Conservation (phyloP, 2,888 invertebrate genomes). For the Bhutanitis thaidina region DNA sequence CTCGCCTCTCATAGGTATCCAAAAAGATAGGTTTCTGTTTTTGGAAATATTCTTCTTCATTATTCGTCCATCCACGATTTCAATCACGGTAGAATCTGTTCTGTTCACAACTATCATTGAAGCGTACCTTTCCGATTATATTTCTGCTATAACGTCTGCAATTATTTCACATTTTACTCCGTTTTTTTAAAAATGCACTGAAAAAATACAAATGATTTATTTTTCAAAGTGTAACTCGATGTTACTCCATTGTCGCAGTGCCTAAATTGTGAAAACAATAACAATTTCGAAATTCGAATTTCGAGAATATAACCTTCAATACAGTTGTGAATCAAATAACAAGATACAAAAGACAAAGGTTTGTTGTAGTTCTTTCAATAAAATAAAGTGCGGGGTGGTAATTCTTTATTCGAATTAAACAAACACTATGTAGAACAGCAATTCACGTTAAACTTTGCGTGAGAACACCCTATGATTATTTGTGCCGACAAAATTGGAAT, state of each 20-base stretch:
- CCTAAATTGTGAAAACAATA: no score
- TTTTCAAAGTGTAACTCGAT: no score
- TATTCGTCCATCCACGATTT: conserved; percentile 15
- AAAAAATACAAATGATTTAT: no score
- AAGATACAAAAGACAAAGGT: not conserved
- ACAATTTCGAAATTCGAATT: no score
- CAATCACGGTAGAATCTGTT: conserved; percentile 11
- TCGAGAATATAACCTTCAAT: no score
- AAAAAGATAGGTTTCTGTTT: conserved; percentile 37
- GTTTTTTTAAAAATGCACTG: no score
- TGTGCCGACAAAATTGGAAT: conserved; percentile 24
- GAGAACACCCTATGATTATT: conserved; percentile 20
- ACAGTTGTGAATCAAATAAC: not conserved
- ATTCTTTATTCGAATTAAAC: conserved; percentile 7
- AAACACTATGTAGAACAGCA: conserved; percentile 9
- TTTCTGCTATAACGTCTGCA: no score
- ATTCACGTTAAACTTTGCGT: conserved; percentile 21
- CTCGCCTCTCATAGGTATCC: conserved; percentile 55
- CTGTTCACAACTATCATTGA: conserved; percentile 19
- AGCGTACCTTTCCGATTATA: not conserved
- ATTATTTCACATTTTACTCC: no score
- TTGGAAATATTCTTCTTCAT: conserved; percentile 36
- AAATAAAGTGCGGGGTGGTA: conserved; percentile 24
- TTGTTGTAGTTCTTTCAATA: conserved; percentile 20
- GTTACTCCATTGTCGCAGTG: no score